A percentile compares a stretch with the other conserved stretches of the same genome.
These are phyloP conservation scores for Caenorhabditis wallacei DNA, from an alignment of 2,888 invertebrate species.

Conservation along the genomic window DNA sequence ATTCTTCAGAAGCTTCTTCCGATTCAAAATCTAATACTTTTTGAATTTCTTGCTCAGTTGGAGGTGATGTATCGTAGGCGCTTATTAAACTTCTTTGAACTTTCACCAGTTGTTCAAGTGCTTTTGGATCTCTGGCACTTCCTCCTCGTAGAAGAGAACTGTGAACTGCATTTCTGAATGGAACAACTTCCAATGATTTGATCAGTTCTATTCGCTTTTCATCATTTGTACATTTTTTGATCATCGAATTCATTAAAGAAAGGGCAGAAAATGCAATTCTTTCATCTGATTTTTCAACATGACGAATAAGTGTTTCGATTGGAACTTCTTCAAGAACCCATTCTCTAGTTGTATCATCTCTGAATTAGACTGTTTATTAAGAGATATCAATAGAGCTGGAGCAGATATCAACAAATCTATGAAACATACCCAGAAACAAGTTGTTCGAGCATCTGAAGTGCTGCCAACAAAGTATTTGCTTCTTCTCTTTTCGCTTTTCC, in stretches of 20 bases:
- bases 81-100: slow-evolving; percentile 66
- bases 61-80: slow-evolving; percentile 36
- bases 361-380: slow-evolving; percentile 2
- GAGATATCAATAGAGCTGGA: not conserved
- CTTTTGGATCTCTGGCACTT: slow-evolving; percentile 63
- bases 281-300: slow-evolving; percentile 85
- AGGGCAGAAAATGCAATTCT: slow-evolving; percentile 95
- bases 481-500: slow-evolving; percentile 72
- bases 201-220: slow-evolving; percentile 50
- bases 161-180: slow-evolving; percentile 75
- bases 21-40: slow-evolving; percentile 52
- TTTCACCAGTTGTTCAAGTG: slow-evolving; percentile 70
- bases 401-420: too few relatives aligned
- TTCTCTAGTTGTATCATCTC: slow-evolving; percentile 49
- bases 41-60: slow-evolving; percentile 53
- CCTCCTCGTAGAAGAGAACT: slow-evolving; percentile 67
- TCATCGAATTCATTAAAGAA: slow-evolving; percentile 90
- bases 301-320: slow-evolving; percentile 89
- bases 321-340: slow-evolving; percentile 88
- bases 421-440: slow-evolving; percentile 48
- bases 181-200: slow-evolving; percentile 69
- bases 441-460: slow-evolving; percentile 68
- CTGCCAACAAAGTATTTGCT: slow-evolving; percentile 62
- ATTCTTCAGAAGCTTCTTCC: slow-evolving; percentile 38
- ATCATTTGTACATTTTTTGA: slow-evolving; percentile 37